phyloP scores from a whole-genome alignment of 2,888 invertebrate species.

The Macrosoma leucophasiata region DNA sequence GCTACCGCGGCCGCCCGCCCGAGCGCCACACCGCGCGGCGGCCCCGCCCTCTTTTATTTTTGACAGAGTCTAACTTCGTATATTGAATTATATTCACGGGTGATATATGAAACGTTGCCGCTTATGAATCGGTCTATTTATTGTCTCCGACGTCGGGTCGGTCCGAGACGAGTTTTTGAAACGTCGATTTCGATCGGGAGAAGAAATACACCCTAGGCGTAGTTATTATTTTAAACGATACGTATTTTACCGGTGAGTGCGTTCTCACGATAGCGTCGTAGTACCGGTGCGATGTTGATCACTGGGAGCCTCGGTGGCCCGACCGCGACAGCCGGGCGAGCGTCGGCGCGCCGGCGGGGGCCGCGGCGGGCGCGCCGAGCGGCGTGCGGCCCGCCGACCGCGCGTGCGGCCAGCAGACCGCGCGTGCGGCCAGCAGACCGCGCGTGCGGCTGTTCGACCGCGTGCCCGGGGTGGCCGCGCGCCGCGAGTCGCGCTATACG shows the following conservation, averaged over 20 bases:
- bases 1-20: constrained; percentile 58
- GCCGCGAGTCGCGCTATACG: constrained; percentile 11
- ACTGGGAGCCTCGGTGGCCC: constrained; percentile 43
- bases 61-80: constrained; percentile 71
- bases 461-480: constrained; percentile 21
- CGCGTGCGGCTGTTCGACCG: constrained; percentile 12
- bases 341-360: constrained; percentile 25
- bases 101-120: constrained; percentile 76
- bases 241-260: constrained; percentile 61
- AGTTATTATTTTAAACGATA: constrained; percentile 63
- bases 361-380: constrained; percentile 18
- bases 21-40: constrained; percentile 61
- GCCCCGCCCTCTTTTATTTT: constrained; percentile 51
- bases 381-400: too few species aligned
- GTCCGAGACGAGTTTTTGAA: constrained; percentile 73
- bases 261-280: constrained; percentile 65
- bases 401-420: too few species aligned
- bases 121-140: constrained; percentile 71
- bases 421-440: constrained; percentile 7
- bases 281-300: constrained; percentile 70
- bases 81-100: constrained; percentile 75
- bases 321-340: constrained; percentile 23
- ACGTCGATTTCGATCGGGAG: constrained; percentile 74
- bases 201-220: constrained; percentile 73
- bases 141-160: constrained; percentile 73